Conservation (phyloP, 1,140 invertebrate species). For the Myzus persicae region DNA sequence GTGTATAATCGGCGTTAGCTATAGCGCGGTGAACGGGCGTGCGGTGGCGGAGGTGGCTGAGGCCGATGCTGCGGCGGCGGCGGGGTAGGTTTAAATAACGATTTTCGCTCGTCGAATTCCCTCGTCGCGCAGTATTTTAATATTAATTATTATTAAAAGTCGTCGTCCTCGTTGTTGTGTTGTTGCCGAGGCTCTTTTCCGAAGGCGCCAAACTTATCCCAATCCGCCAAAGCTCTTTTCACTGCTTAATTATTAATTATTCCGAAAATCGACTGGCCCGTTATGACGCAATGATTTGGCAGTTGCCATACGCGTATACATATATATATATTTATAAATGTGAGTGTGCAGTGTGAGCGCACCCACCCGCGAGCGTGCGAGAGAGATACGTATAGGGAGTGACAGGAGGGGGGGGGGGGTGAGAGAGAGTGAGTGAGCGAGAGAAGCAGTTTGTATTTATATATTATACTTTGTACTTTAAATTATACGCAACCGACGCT, state of each 20-base stretch:
- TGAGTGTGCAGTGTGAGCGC: background rate
- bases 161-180: constrained; percentile 48
- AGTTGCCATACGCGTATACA: background rate
- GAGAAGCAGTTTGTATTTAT: background rate
- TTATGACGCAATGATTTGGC: constrained; percentile 26
- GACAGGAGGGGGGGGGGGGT: background rate
- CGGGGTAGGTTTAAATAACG: constrained; percentile 56
- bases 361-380: background rate
- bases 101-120: constrained; percentile 57
- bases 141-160: constrained; percentile 59
- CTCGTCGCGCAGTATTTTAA: constrained; percentile 57
- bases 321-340: background rate
- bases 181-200: constrained; percentile 44
- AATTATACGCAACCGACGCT: background rate
- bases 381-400: background rate
- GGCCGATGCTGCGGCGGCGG: background rate
- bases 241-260: constrained; percentile 55
- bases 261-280: constrained; percentile 56
- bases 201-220: constrained; percentile 57
- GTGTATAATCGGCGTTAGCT: constrained; percentile 55
- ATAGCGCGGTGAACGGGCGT: constrained; percentile 4
- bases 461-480: constrained; percentile 14
- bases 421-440: too few relatives aligned
- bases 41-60: background rate
- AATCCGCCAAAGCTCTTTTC: constrained; percentile 55